Conservation (phyloP, 2,888 invertebrate genomes). For the Pachycephus smyrnensis region DNA sequence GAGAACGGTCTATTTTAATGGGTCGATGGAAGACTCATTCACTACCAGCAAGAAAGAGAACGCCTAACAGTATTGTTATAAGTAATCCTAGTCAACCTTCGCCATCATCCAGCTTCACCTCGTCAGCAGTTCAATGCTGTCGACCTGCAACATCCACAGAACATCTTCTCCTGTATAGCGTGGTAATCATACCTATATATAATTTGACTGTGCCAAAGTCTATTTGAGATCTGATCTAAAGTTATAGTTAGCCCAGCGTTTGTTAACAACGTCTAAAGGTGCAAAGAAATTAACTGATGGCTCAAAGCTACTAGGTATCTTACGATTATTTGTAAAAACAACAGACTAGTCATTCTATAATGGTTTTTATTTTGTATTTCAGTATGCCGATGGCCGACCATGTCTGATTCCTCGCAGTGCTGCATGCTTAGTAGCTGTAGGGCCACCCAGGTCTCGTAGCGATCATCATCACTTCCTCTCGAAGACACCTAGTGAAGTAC, state of each 20-base stretch:
- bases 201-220: neutral
- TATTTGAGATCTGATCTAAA: neutral
- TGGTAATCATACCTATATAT: constrained; percentile 45
- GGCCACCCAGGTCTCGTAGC: constrained; percentile 75
- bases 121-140: constrained; percentile 71
- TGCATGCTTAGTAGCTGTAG: constrained; percentile 79
- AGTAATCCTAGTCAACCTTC: constrained; percentile 53
- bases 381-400: constrained; percentile 63
- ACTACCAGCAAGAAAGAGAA: constrained; percentile 86
- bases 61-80: constrained; percentile 70
- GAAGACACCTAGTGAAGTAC: constrained; percentile 69
- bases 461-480: constrained; percentile 80
- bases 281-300: neutral
- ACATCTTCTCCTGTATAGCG: constrained; percentile 69
- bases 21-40: constrained; percentile 93
- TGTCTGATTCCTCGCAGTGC: constrained; percentile 71
- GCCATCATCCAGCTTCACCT: constrained; percentile 56
- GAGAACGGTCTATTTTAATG: constrained; percentile 85
- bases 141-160: constrained; percentile 86
- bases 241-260: neutral
- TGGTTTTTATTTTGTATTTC: constrained; percentile 9
- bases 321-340: neutral
- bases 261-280: neutral
- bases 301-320: neutral
- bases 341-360: neutral